phyloP scores from a whole-genome alignment of 2,797 vertebrate genomes.

The Protosalanx chinensis region DNA sequence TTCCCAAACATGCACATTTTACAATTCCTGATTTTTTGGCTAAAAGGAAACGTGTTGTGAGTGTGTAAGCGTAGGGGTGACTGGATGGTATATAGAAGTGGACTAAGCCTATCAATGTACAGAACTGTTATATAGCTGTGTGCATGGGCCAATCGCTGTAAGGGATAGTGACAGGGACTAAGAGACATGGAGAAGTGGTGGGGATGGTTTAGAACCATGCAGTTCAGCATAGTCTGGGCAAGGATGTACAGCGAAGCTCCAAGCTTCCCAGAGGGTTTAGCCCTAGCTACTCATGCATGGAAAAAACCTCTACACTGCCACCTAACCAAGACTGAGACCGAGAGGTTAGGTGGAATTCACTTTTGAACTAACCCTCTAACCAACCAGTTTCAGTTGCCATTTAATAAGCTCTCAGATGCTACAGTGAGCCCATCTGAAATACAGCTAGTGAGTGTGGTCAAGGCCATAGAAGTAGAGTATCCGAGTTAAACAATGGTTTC shows the following conservation, averaged over 20 bases:
- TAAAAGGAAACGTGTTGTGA: not conserved
- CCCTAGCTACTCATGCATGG: conserved; percentile 51
- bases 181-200: conserved; percentile 18
- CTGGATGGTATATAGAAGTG: conserved; percentile 24
- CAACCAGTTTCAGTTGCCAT: conserved; percentile 44
- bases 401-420: conserved; percentile 44
- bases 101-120: no score
- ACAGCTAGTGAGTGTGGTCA: conserved; percentile 18
- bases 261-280: conserved; percentile 42
- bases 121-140: not conserved
- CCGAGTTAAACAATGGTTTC: not conserved
- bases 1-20: conserved; percentile 39
- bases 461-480: not conserved
- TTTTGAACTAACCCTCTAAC: conserved; percentile 59
- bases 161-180: conserved; percentile 26
- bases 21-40: conserved; percentile 28
- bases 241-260: conserved; percentile 57
- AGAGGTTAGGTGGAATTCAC: conserved; percentile 63
- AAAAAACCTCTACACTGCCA: conserved; percentile 67
- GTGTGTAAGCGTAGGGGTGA: conserved; percentile 17
- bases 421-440: conserved; percentile 36
- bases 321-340: conserved; percentile 61
- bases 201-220: conserved; percentile 50
- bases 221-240: conserved; percentile 69
- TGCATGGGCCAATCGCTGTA: conserved; percentile 32